These are phyloP conservation scores for Cryptophagus acutangulus DNA, from an alignment of 2,888 invertebrate genomes.

Conservation along the genomic window DNA sequence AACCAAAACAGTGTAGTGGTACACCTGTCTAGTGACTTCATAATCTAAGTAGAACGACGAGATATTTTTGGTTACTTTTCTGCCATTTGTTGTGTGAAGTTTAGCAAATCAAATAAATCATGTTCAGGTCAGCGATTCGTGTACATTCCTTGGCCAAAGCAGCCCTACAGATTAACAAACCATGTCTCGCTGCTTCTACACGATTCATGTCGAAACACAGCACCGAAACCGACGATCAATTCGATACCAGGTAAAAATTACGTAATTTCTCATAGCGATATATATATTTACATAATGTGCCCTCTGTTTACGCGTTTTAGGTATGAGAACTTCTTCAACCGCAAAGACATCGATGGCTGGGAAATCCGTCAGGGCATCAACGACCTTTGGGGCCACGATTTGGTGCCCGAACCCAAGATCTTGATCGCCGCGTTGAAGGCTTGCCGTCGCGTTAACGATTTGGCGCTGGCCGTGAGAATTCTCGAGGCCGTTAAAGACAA, in stretches of 20 bases:
- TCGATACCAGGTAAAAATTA: slow-evolving; percentile 60
- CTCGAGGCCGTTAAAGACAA: slow-evolving; percentile 89
- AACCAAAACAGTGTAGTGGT: no score
- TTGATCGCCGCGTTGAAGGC: slow-evolving; percentile 83
- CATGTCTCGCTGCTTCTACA: slow-evolving; percentile 13
- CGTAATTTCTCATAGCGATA: slow-evolving; percentile 23
- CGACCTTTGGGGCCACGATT: slow-evolving; percentile 82
- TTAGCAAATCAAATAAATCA: no score
- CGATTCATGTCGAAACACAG: slow-evolving; percentile 45
- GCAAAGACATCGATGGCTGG: slow-evolving; percentile 89
- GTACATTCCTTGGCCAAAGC: neutral
- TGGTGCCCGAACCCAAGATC: slow-evolving; percentile 88
- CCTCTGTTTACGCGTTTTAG: slow-evolving; percentile 51
- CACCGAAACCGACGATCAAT: slow-evolving; percentile 77
- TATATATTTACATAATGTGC: neutral
- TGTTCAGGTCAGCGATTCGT: slow-evolving; percentile 3
- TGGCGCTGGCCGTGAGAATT: slow-evolving; percentile 86
- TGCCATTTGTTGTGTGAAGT: no score
- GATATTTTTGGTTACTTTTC: no score
- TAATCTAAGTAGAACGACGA: no score
- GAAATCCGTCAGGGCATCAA: slow-evolving; percentile 89
- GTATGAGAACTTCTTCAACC: slow-evolving; percentile 79
- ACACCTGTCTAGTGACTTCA: no score
- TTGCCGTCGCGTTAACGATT: slow-evolving; percentile 91
- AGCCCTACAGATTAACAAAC: neutral